phyloP scores from a whole-genome alignment of 2,888 invertebrate species.

The Matsumyia berberina region DNA sequence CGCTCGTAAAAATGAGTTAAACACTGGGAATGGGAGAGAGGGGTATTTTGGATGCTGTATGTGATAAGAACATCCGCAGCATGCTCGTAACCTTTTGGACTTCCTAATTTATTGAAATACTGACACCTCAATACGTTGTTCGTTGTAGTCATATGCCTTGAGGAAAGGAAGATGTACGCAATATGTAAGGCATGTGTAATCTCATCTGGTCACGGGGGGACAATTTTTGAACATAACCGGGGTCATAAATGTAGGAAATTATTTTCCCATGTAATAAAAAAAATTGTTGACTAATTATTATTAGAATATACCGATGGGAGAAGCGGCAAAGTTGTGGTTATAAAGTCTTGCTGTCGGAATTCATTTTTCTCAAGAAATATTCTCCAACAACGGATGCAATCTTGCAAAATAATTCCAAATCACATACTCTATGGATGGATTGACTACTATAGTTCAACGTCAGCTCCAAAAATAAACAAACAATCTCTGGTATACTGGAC shows the following conservation, averaged over 20 bases:
- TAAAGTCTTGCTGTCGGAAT: not conserved
- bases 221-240: slow-evolving; percentile 1
- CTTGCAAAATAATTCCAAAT: not conserved
- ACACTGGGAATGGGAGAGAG: not conserved
- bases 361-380: not conserved
- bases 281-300: slow-evolving; percentile 37
- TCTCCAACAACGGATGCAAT: not conserved
- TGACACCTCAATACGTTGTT: slow-evolving; percentile 57
- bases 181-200: slow-evolving; percentile 24
- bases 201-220: slow-evolving; percentile 35
- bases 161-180: slow-evolving; percentile 19
- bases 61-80: slow-evolving; percentile 61
- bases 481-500: slow-evolving; percentile 41
- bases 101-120: slow-evolving; percentile 35
- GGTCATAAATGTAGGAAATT: slow-evolving; percentile 23
- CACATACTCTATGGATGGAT: too few species aligned
- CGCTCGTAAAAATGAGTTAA: slow-evolving; percentile 35
- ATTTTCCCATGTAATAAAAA: slow-evolving; percentile 36
- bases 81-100: slow-evolving; percentile 60
- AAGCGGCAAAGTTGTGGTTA: too few species aligned
- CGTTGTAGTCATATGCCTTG: not conserved
- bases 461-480: slow-evolving; percentile 68
- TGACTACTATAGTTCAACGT: slow-evolving; percentile 23
- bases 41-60: not conserved
- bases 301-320: not conserved